Evolutionary conservation across 2,888 invertebrate species (phyloP), one percentile per base, ranked within the genome.

Genomic region (Cerastis rubricosa): DNA sequence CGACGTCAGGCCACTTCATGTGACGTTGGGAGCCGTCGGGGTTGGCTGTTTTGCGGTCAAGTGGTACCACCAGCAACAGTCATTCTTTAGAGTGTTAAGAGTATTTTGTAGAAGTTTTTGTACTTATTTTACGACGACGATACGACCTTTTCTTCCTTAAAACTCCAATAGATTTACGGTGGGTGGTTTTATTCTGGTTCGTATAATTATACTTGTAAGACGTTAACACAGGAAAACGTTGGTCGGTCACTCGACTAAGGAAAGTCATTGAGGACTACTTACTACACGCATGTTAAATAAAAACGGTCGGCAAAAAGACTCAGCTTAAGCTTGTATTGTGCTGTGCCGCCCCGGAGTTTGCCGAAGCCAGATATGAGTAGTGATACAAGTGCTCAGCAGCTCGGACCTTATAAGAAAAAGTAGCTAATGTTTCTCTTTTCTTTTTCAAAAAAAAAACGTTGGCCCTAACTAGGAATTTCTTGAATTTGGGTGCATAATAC

Each of bases 41-140:
- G 35, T 49, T 43, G 22, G 70, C 14, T 22, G 71, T 65, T 78
- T 83, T 78, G 83, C 83, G 82, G 83, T 83, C 83, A 83, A 83
- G 83, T 75, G 72, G 29, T 25, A 61, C 19, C 54, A n/a, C 70
- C 63, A 82, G 61, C 54, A n/a, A 67, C 67, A 82, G 54, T 65
- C 54, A 70, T 68, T 65, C 74, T 71, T 68, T 35, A 65, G 71
- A 57, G 74, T 35, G 49, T 81, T 72, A 64, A 64, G n/a, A 76
- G 81, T 57, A 9, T 63, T 64, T 40, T 51, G 66, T 63, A 66
- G 14, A 49, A 57, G 51, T 49, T 65, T 71, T 64, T 76, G n/a
- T 71, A 67, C 35, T 63, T 57, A 80, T 64, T 64, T 65, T 45
- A 57, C n/a, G 54, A 2, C 14, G 47, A n/a, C n/a, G 49, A n/a